Conservation (phyloP, 2,797 vertebrate genomes). For the Enteromius mattozi region DNA sequence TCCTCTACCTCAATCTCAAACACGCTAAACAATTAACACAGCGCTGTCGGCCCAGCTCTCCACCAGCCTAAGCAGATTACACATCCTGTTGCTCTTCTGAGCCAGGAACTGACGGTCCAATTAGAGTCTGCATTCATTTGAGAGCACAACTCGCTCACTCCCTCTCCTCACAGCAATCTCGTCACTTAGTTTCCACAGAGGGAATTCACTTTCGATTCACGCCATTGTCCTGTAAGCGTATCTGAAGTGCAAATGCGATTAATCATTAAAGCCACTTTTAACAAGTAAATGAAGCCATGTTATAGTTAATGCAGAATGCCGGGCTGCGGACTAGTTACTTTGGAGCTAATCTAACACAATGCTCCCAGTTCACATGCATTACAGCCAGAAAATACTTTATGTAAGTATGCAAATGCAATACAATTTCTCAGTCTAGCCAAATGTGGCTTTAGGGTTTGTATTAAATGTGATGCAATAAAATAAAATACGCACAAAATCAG, state of each 20-base stretch:
- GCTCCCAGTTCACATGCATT: conserved; percentile 25
- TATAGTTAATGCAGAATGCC: conserved; percentile 25
- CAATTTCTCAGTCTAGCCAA: neutral
- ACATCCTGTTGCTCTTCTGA: conserved; percentile 44
- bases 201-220: conserved; percentile 40
- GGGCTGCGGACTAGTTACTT: conserved; percentile 26
- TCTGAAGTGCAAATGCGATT: conserved; percentile 44
- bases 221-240: conserved; percentile 40
- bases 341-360: conserved; percentile 14
- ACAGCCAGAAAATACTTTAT: neutral
- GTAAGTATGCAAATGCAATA: neutral
- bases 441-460: conserved; percentile 3
- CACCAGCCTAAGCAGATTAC: conserved; percentile 53
- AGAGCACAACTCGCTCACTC: conserved; percentile 34
- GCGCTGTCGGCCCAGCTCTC: conserved; percentile 33
- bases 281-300: conserved; percentile 43
- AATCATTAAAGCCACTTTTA: conserved; percentile 44
- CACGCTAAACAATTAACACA: conserved; percentile 54
- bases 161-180: conserved; percentile 15
- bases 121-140: conserved; percentile 49
- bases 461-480: neutral
- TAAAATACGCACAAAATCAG: neutral
- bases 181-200: conserved; percentile 46
- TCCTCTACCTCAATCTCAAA: conserved; percentile 34
- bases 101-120: conserved; percentile 51